phyloP scores from a whole-genome alignment of 2,888 invertebrate species.

The Acholoe squamosa region DNA sequence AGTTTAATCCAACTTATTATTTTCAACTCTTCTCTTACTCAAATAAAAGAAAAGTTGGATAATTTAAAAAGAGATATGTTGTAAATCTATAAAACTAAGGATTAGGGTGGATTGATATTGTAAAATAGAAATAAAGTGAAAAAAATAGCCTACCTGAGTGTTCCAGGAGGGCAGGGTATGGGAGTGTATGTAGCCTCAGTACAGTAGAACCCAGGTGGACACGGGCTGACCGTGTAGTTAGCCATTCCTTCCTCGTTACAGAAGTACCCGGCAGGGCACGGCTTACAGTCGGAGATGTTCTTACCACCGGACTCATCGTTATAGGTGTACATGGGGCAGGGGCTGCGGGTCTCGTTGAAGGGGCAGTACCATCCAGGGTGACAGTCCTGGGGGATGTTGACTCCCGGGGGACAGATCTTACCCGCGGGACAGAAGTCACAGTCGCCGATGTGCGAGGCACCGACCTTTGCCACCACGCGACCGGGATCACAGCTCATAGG shows the following conservation, averaged over 20 bases:
- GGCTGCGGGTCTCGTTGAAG: constrained; percentile 69
- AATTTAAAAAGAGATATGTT: too few species aligned
- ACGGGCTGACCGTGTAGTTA: constrained; percentile 76
- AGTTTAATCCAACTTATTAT: too few species aligned
- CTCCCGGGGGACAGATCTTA: constrained; percentile 77
- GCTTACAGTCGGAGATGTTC: constrained; percentile 76
- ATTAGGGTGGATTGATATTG: neutral
- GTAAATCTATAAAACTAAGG: too few species aligned
- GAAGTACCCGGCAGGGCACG: constrained; percentile 80
- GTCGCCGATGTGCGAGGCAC: constrained; percentile 75
- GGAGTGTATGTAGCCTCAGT: constrained; percentile 76
- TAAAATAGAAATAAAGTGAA: too few species aligned
- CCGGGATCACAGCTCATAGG: constrained; percentile 75
- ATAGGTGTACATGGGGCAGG: constrained; percentile 76
- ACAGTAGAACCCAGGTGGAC: constrained; percentile 80
- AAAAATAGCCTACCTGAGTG: constrained; percentile 76
- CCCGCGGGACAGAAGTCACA: constrained; percentile 81
- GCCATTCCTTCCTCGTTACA: constrained; percentile 77
- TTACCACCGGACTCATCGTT: constrained; percentile 70
- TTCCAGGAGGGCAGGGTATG: constrained; percentile 79
- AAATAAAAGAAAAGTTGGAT: too few species aligned
- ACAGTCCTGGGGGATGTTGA: constrained; percentile 79
- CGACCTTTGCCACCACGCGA: constrained; percentile 77
- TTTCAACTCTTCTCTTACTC: too few species aligned
- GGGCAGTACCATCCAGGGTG: constrained; percentile 79